Conservation (phyloP, 2,797 vertebrate genomes). For the Sorex maritimensis region DNA sequence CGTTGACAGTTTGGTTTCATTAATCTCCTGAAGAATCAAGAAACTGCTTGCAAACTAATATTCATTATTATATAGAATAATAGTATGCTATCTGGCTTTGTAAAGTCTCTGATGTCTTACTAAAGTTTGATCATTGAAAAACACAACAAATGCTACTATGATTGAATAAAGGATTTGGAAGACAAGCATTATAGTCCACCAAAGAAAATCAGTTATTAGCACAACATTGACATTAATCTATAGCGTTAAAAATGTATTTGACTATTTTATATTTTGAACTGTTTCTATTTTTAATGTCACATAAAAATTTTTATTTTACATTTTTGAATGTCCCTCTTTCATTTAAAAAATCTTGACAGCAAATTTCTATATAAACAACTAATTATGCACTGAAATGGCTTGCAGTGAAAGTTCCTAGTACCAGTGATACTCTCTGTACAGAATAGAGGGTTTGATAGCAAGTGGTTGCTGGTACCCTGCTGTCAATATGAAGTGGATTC, state of each 20-base stretch:
- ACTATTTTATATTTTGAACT: background rate
- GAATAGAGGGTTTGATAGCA: background rate
- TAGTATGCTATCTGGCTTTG: background rate
- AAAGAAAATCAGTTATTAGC: background rate
- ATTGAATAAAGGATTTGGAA: background rate
- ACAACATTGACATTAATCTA: background rate
- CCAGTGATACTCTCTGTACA: fast-evolving
- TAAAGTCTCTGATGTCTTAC: background rate
- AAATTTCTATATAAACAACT: background rate
- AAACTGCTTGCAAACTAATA: background rate
- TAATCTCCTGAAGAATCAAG: background rate
- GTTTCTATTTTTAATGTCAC: background rate
- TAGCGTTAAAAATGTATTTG: background rate
- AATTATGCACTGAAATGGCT: background rate
- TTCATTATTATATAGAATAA: background rate
- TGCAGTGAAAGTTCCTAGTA: background rate
- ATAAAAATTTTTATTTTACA: background rate
- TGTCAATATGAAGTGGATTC: background rate
- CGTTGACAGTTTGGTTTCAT: background rate
- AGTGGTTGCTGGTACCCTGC: background rate
- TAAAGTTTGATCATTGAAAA: background rate
- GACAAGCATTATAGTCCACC: background rate
- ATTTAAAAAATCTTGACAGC: background rate
- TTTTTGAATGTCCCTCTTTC: background rate
- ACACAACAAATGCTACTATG: background rate